phyloP scores from a whole-genome alignment of 1,140 invertebrate genomes.

The Penaeus indicus region DNA sequence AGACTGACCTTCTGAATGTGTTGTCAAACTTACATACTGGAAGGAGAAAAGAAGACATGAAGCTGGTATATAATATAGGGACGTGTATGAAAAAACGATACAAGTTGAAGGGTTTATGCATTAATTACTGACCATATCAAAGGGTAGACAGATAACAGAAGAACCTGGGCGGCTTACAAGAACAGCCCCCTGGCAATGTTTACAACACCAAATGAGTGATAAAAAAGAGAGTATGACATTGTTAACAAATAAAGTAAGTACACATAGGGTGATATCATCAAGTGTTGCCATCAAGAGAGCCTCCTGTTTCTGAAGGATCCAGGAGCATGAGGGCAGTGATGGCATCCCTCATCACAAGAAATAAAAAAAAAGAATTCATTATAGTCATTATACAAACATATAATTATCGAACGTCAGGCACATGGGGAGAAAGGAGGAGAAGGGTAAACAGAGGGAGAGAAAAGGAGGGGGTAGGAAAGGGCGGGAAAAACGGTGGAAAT shows the following conservation, averaged over 20 bases:
- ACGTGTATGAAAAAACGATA: constrained; percentile 25
- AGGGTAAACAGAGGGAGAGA: neutral
- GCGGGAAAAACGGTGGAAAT: neutral
- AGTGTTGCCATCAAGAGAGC: neutral
- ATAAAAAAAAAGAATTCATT: constrained; percentile 5
- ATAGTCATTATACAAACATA: constrained; percentile 24
- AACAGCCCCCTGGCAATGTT: neutral
- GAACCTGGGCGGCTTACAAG: neutral
- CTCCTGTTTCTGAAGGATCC: neutral
- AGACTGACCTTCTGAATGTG: constrained; percentile 60
- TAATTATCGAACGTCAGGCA: neutral
- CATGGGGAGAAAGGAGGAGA: neutral
- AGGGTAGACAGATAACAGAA: constrained; percentile 27
- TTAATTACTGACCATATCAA: constrained; percentile 41
- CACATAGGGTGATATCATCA: constrained; percentile 7
- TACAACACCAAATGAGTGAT: constrained; percentile 26
- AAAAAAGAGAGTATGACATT: constrained; percentile 1
- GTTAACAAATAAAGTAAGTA: neutral
- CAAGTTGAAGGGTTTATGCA: constrained; percentile 41
- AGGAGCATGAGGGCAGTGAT: neutral
- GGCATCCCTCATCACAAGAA: neutral
- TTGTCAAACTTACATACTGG: constrained; percentile 63
- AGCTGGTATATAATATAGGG: constrained; percentile 49
- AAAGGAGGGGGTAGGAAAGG: neutral
- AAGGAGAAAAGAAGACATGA: constrained; percentile 62